Evolutionary conservation across 2,113 vertebrate genomes (phyloP).

Genomic region (Sterna hirundo): DNA sequence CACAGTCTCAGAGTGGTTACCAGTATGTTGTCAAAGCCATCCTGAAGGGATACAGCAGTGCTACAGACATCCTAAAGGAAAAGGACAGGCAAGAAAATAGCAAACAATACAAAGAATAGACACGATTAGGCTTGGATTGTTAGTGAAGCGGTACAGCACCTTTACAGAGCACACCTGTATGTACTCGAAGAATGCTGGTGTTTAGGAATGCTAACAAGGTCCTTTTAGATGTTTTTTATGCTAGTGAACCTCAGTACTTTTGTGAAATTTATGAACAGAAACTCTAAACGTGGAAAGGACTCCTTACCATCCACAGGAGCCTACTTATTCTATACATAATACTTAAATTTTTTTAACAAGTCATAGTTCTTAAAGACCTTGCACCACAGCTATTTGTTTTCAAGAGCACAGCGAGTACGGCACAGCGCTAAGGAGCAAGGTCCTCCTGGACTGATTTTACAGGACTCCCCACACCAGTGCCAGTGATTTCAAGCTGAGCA

Average conservation of each 20-base stretch:
- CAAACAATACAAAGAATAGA: slow-evolving; percentile 40
- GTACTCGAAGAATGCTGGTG: not conserved
- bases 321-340: not conserved
- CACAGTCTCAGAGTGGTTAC: slow-evolving; percentile 49
- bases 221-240: not conserved
- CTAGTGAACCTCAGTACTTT: not conserved
- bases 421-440: not conserved
- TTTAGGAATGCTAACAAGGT: not conserved
- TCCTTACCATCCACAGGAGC: not conserved
- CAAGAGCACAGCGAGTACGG: not conserved
- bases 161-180: not conserved
- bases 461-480: not conserved
- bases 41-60: slow-evolving; percentile 63
- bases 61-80: slow-evolving; percentile 66
- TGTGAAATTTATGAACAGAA: not conserved
- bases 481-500: not conserved
- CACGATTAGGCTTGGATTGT: not conserved
- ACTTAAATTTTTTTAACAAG: not conserved
- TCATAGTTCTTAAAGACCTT: not conserved
- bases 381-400: not conserved
- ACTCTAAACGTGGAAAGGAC: not conserved
- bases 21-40: slow-evolving; percentile 73
- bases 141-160: not conserved
- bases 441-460: no score
- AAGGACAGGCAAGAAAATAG: slow-evolving; percentile 61